phyloP scores from a whole-genome alignment of 2,888 invertebrate genomes.

The Troides helena region DNA sequence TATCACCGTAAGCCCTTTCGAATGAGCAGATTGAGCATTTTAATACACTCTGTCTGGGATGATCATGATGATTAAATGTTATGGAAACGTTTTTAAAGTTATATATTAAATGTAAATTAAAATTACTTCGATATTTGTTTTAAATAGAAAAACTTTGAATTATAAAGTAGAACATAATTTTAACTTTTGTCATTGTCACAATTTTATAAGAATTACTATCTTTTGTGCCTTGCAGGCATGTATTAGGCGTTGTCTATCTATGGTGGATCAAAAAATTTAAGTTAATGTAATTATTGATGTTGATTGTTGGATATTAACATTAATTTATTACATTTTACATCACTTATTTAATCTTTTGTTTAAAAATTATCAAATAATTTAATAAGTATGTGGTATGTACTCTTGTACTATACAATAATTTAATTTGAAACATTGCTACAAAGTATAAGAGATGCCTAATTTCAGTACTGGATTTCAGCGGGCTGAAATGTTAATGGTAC shows the following conservation, averaged over 20 bases:
- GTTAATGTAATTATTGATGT: not conserved
- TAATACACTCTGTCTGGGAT: not conserved
- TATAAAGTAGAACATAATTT: not conserved
- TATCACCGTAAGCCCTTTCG: not conserved
- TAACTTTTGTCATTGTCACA: not conserved
- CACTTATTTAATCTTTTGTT: too few species aligned
- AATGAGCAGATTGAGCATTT: not conserved
- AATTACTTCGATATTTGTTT: not conserved
- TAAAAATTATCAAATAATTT: not conserved
- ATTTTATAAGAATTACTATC: not conserved
- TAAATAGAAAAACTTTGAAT: too few species aligned
- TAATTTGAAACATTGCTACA: too few species aligned
- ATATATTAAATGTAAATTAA: not conserved
- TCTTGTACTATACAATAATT: too few species aligned
- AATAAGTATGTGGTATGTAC: not conserved
- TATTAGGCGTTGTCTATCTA: too few species aligned
- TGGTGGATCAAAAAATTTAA: not conserved
- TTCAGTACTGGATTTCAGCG: too few species aligned
- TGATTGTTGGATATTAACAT: not conserved
- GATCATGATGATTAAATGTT: conserved; percentile 13
- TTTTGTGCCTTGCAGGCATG: too few species aligned
- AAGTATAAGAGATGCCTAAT: too few species aligned
- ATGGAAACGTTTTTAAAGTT: conserved; percentile 4
- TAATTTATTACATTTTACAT: not conserved
- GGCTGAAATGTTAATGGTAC: too few species aligned